Percentiles rank a stretch among this genome's conserved stretches.
phyloP scores from a whole-genome alignment of 2,113 vertebrate species.

The Arizona elegans region DNA sequence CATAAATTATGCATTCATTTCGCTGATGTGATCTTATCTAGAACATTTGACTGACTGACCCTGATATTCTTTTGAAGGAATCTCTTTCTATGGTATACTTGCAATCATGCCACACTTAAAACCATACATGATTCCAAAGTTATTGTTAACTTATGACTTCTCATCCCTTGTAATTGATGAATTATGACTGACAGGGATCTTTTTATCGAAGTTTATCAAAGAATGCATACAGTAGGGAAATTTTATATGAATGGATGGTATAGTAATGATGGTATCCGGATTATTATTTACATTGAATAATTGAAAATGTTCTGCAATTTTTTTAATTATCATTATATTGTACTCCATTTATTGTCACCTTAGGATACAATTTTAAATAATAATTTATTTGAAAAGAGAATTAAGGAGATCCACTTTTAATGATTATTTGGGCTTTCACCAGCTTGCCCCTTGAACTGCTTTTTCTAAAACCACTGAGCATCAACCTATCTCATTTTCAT shows the following conservation, averaged over 20 bases:
- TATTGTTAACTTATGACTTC: constrained; percentile 6
- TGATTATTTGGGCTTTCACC: neutral
- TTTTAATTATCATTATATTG: neutral
- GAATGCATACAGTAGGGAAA: neutral
- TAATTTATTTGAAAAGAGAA: neutral
- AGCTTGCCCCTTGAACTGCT: neutral
- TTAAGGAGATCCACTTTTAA: neutral
- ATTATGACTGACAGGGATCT: neutral
- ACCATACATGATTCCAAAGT: constrained; percentile 40
- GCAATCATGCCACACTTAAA: constrained; percentile 36
- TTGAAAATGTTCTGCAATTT: neutral
- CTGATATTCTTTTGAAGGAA: constrained; percentile 30
- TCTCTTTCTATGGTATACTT: neutral
- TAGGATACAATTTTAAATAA: neutral
- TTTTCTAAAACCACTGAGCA: neutral
- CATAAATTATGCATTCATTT: constrained; percentile 59
- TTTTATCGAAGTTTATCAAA: neutral
- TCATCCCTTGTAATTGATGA: no score
- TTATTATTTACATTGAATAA: neutral
- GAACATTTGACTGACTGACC: constrained; percentile 47
- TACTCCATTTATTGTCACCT: neutral
- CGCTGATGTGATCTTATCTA: constrained; percentile 54
- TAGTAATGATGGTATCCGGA: neutral
- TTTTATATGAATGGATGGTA: neutral
- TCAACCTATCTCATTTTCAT: neutral